phyloP scores from a whole-genome alignment of 2,888 invertebrate genomes.

The Doris montereyensis region DNA sequence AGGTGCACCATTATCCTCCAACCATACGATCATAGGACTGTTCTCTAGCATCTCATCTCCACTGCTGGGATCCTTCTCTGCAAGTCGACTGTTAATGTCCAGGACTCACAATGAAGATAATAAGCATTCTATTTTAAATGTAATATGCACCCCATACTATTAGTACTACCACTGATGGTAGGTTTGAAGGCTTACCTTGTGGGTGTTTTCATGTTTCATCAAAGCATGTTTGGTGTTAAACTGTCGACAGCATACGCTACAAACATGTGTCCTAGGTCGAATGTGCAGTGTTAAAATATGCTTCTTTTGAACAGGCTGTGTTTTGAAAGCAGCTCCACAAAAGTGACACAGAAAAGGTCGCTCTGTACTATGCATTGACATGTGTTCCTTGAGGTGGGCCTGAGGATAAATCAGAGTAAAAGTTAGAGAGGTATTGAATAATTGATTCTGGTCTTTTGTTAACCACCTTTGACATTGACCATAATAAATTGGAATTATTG shows the following conservation, averaged over 20 bases:
- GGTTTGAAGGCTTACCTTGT: slow-evolving; percentile 18
- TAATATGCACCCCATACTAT: too few relatives aligned
- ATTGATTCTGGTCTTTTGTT: too few relatives aligned
- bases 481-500: too few relatives aligned
- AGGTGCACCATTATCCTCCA: too few relatives aligned
- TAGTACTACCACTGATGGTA: too few relatives aligned
- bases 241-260: slow-evolving; percentile 40
- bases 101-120: too few relatives aligned
- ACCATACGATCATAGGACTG: too few relatives aligned
- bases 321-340: slow-evolving; percentile 47
- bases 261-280: slow-evolving; percentile 40
- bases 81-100: too few relatives aligned
- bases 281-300: slow-evolving; percentile 45
- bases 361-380: slow-evolving; percentile 43
- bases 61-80: too few relatives aligned
- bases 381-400: slow-evolving; percentile 45
- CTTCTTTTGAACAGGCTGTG: slow-evolving; percentile 45
- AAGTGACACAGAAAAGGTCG: slow-evolving; percentile 46
- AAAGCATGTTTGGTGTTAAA: slow-evolving; percentile 45
- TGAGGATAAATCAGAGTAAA: slow-evolving; percentile 13
- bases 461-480: too few relatives aligned
- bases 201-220: slow-evolving; percentile 41
- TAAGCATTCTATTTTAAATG: too few relatives aligned
- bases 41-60: too few relatives aligned
- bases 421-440: not conserved